Percentiles rank a stretch among this genome's conserved stretches.
These are phyloP conservation scores for Thamnaconus septentrionalis DNA, from an alignment of 2,113 vertebrate species.

Conservation along the genomic window DNA sequence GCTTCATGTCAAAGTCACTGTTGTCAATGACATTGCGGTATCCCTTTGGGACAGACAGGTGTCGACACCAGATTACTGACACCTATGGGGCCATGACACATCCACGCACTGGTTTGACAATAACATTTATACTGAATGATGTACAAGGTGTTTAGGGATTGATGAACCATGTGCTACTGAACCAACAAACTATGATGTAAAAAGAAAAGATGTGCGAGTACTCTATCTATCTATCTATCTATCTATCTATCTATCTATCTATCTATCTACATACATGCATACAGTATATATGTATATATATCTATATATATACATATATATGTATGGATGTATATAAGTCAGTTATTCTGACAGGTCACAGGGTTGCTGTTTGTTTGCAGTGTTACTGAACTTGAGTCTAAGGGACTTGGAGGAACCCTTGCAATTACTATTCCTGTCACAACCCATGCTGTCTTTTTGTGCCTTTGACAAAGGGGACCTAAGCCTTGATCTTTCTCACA, in stretches of 20 bases:
- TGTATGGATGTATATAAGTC: too few relatives aligned
- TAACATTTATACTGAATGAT: constrained; percentile 21
- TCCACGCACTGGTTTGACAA: constrained; percentile 44
- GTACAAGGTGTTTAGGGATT: constrained; percentile 12
- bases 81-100: constrained; percentile 54
- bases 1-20: constrained; percentile 53
- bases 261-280: too few relatives aligned
- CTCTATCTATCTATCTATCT: too few relatives aligned
- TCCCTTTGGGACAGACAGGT: constrained; percentile 61
- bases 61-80: constrained; percentile 67
- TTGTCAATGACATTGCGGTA: constrained; percentile 44
- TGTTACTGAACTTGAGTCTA: neutral
- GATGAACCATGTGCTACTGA: constrained; percentile 1
- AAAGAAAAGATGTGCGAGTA: too few relatives aligned
- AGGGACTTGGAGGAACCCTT: neutral
- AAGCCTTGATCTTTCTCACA: constrained; percentile 63
- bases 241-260: too few relatives aligned
- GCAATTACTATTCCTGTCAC: constrained; percentile 9
- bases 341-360: too few relatives aligned
- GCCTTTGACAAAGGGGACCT: constrained; percentile 59
- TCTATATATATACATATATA: too few relatives aligned
- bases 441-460: constrained; percentile 44
- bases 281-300: too few relatives aligned
- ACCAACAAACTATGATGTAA: too few relatives aligned
- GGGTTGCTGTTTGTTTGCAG: too few relatives aligned